phyloP scores from a whole-genome alignment of 2,888 invertebrate species.

The Zhuqinia jingwanae region DNA sequence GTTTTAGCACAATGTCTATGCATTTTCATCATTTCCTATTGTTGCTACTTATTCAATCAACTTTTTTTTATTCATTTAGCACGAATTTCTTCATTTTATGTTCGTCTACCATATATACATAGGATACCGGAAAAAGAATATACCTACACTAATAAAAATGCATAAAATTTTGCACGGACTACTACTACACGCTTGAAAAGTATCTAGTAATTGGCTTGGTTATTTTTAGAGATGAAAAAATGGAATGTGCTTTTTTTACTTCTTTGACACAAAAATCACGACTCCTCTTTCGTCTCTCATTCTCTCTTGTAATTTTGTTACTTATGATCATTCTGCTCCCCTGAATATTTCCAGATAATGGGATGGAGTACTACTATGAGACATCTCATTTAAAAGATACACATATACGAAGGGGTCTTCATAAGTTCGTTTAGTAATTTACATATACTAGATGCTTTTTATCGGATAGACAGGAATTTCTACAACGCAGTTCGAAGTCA shows the following conservation, averaged over 20 bases:
- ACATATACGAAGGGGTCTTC: too few species aligned
- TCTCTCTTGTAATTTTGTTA: neutral
- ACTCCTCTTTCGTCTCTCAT: neutral
- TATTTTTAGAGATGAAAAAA: slow-evolving; percentile 2
- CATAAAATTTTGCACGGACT: neutral
- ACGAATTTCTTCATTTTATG: too few species aligned
- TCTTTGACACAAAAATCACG: neutral
- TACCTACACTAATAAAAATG: neutral
- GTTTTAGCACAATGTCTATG: neutral
- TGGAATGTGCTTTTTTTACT: too few species aligned
- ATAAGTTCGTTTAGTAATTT: too few species aligned
- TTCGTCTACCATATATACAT: too few species aligned
- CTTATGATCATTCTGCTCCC: neutral
- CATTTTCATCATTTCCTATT: neutral
- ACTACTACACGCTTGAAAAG: neutral
- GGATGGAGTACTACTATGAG: too few species aligned
- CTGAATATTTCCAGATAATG: neutral
- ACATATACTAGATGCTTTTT: too few species aligned
- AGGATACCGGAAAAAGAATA: too few species aligned
- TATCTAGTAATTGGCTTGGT: slow-evolving; percentile 45
- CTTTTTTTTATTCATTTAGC: neutral
- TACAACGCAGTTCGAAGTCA: too few species aligned
- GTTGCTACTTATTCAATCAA: neutral
- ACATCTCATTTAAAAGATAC: too few species aligned
- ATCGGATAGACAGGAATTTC: too few species aligned